These are phyloP conservation scores for Frankliniella intonsa DNA, from an alignment of 2,888 invertebrate species.

Conservation along the genomic window DNA sequence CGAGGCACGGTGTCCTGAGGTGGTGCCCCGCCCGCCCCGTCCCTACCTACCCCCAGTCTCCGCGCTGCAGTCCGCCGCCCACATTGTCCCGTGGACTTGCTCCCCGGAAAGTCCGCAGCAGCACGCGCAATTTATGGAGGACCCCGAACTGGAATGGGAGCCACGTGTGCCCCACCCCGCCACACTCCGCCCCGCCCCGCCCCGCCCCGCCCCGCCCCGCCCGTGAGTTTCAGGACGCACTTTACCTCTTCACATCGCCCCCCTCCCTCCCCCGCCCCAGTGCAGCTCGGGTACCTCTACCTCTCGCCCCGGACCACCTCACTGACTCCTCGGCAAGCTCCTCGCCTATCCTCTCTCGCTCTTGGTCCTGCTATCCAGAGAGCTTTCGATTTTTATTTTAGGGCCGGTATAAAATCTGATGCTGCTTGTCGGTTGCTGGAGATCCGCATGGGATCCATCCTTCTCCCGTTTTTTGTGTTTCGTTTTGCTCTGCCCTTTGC, in stretches of 20 bases:
- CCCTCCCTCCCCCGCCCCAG: not conserved
- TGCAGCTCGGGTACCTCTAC: too few relatives aligned
- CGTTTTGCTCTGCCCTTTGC: not conserved
- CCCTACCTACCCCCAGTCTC: too few relatives aligned
- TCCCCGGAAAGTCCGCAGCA: not conserved
- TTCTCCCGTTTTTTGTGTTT: not conserved
- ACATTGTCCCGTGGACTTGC: not conserved
- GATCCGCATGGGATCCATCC: not conserved
- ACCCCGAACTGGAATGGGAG: conserved; percentile 1
- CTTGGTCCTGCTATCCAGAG: not conserved
- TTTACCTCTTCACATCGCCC: not conserved
- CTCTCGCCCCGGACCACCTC: not conserved
- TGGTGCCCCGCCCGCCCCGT: too few relatives aligned
- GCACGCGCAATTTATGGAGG: not conserved
- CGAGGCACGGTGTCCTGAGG: too few relatives aligned
- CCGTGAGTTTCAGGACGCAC: not conserved
- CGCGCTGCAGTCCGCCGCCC: not conserved
- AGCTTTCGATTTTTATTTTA: conserved; percentile 23
- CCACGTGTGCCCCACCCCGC: not conserved
- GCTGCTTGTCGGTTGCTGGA: not conserved
- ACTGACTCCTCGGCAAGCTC: not conserved
- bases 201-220: not conserved
- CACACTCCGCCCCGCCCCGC: not conserved
- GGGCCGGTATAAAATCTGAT: conserved; percentile 7
- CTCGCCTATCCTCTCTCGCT: not conserved